These are phyloP conservation scores for Cynocephalus volans DNA, from an alignment of 2,113 vertebrate species.

Conservation along the genomic window DNA sequence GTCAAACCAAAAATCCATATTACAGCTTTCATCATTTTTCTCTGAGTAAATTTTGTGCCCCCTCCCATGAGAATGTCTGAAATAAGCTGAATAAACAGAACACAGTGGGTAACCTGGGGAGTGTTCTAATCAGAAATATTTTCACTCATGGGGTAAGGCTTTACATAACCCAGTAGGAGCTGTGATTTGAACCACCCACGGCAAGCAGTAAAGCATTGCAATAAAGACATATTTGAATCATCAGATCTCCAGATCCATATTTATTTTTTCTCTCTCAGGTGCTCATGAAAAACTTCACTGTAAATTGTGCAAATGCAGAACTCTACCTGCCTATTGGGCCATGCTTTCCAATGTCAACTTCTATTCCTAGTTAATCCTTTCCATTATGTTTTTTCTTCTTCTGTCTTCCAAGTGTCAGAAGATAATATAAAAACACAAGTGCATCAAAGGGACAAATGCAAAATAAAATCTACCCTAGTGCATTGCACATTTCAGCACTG, in stretches of 20 bases:
- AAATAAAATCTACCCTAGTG: conserved; percentile 29
- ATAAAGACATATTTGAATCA: conserved; percentile 42
- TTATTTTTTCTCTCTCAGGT: conserved; percentile 54
- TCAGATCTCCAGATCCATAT: conserved; percentile 49
- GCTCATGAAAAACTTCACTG: conserved; percentile 18
- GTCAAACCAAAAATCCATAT: conserved; percentile 63
- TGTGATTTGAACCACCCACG: conserved; percentile 79
- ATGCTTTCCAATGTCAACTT: conserved; percentile 12
- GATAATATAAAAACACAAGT: conserved; percentile 60
- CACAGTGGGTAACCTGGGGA: conserved; percentile 80
- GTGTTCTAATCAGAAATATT: conserved; percentile 86
- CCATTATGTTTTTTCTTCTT: conserved; percentile 35
- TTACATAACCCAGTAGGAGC: conserved; percentile 75
- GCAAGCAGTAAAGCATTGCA: conserved; percentile 70
- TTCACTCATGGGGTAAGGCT: conserved; percentile 81
- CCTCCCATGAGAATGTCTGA: conserved; percentile 71
- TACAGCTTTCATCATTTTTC: conserved; percentile 60
- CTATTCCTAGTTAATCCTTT: conserved; percentile 61
- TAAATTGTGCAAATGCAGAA: not conserved
- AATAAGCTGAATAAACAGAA: conserved; percentile 86
- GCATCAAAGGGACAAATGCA: not conserved
- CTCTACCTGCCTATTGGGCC: not conserved
- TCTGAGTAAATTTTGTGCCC: conserved; percentile 71
- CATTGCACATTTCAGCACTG: not conserved
- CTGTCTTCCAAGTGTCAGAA: conserved; percentile 19